Evolutionary conservation across 2,113 vertebrate genomes (phyloP).

Genomic region (Thamnophis sirtalis): DNA sequence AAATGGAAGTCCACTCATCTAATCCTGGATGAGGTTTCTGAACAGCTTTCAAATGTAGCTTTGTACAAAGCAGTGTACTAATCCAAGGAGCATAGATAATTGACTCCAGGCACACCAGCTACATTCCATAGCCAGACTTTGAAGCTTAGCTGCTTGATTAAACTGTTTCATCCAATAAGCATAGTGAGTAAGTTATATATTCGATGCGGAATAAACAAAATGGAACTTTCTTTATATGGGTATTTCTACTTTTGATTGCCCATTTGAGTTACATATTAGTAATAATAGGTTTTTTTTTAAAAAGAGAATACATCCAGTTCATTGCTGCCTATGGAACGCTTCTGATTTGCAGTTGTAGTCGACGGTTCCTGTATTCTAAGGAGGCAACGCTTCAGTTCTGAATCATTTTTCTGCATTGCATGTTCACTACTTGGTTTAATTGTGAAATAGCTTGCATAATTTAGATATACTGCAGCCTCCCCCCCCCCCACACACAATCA

Average conservation of each 20-base stretch:
- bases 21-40: neutral
- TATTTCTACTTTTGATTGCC: neutral
- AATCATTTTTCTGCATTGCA: neutral
- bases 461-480: neutral
- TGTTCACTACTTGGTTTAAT: neutral
- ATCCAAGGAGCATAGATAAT: neutral
- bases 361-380: neutral
- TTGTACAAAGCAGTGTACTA: neutral
- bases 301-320: neutral
- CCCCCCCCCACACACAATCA: neutral
- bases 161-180: neutral
- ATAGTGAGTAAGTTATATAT: neutral
- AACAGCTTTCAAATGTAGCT: neutral
- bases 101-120: neutral
- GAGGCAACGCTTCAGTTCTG: neutral
- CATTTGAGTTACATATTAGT: neutral
- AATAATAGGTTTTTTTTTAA: neutral
- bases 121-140: neutral
- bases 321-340: neutral
- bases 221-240: neutral
- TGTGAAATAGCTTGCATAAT: constrained; percentile 1
- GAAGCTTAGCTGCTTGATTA: neutral
- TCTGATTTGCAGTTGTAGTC: neutral
- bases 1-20: neutral
- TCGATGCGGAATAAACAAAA: neutral